Conservation (phyloP, 1,140 invertebrate species). For the Drosophila pectinifera region DNA sequence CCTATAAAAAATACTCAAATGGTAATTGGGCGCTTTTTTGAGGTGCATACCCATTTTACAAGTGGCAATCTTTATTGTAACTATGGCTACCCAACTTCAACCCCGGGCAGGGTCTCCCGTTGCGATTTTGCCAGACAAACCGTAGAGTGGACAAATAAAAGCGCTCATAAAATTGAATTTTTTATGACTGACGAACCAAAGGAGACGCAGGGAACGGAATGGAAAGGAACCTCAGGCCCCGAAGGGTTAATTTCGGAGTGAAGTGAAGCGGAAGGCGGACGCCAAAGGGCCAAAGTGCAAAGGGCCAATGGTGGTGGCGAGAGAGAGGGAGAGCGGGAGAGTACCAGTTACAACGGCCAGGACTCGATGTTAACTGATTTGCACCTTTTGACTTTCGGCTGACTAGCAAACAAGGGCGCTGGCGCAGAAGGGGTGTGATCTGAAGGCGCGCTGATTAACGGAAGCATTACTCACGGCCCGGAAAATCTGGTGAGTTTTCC, state of each 20-base stretch:
- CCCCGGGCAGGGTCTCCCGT: constrained; percentile 8
- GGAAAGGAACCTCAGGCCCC: constrained; percentile 19
- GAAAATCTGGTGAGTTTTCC: constrained; percentile 2
- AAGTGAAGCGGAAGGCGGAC: constrained; percentile 39
- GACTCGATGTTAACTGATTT: constrained; percentile 70
- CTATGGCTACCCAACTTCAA: constrained; percentile 7
- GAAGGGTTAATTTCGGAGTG: constrained; percentile 22
- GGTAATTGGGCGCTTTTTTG: constrained; percentile 9
- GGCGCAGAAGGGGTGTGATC: background rate
- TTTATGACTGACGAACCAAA: constrained; percentile 68
- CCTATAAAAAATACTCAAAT: constrained; percentile 15
- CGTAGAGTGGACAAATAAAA: constrained; percentile 77
- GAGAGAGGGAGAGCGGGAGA: constrained; percentile 20
- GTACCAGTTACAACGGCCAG: constrained; percentile 12
- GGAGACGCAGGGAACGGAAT: constrained; percentile 45
- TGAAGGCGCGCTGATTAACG: constrained; percentile 63
- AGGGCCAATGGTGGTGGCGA: constrained; percentile 63
- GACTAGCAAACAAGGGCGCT: constrained; percentile 19
- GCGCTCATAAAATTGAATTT: constrained; percentile 82
- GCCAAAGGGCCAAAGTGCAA: constrained; percentile 36
- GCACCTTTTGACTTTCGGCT: constrained; percentile 69
- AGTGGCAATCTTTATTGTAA: constrained; percentile 31
- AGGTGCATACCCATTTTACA: constrained; percentile 9
- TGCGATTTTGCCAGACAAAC: constrained; percentile 29
- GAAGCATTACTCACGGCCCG: constrained; percentile 71